These are phyloP conservation scores for Sturmia bella DNA, from an alignment of 2,888 invertebrate species.

Conservation along the genomic window DNA sequence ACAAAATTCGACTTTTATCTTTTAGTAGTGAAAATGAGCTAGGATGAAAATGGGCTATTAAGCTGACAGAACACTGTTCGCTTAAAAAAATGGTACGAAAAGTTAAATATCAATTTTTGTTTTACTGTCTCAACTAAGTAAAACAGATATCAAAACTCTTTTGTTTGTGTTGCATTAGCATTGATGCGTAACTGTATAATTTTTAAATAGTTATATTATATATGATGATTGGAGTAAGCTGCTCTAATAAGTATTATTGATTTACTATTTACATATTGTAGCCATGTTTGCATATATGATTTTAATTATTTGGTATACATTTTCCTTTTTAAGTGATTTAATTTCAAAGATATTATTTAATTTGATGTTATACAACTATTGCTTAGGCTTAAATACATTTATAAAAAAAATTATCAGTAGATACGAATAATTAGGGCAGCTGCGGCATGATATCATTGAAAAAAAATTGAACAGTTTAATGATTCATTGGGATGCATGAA, in stretches of 20 bases:
- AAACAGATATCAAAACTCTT: not conserved
- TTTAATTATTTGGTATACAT: constrained; percentile 33
- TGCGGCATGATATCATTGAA: too few species aligned
- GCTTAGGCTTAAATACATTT: not conserved
- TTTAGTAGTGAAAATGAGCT: too few species aligned
- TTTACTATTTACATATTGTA: constrained; percentile 31
- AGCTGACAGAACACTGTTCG: too few species aligned
- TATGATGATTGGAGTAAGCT: constrained; percentile 32
- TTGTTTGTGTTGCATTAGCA: not conserved
- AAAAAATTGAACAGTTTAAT: too few species aligned
- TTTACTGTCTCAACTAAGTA: too few species aligned
- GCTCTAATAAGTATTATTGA: not conserved
- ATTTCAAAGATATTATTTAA: constrained; percentile 30
- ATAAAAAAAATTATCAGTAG: too few species aligned
- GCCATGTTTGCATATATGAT: constrained; percentile 6
- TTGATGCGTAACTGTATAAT: not conserved
- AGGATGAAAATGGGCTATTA: too few species aligned
- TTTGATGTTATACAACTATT: constrained; percentile 26
- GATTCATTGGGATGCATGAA: too few species aligned
- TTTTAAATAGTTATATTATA: constrained; percentile 14
- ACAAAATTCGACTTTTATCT: too few species aligned
- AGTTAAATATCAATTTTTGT: too few species aligned
- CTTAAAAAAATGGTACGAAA: too few species aligned
- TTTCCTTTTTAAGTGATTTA: constrained; percentile 27
- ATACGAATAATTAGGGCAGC: too few species aligned